phyloP scores from a whole-genome alignment of 2,888 invertebrate species.

The Frankliniella intonsa region DNA sequence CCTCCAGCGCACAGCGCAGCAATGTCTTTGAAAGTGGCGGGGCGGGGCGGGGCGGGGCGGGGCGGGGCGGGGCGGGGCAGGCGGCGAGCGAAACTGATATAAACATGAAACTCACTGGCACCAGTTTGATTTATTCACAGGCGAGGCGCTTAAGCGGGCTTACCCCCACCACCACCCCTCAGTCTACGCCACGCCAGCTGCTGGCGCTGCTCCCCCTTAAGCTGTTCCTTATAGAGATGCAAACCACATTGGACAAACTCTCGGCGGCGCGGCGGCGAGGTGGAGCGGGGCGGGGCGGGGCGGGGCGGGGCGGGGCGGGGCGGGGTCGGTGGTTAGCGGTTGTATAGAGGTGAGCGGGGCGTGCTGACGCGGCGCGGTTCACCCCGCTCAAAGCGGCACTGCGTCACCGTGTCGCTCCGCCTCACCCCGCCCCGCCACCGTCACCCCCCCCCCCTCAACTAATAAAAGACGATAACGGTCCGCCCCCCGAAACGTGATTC shows the following conservation, averaged over 20 bases:
- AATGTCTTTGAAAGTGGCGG: too few species aligned
- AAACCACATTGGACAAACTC: slow-evolving; percentile 5
- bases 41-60: too few species aligned
- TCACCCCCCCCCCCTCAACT: neutral
- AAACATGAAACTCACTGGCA: slow-evolving; percentile 22
- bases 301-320: neutral
- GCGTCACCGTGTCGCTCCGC: too few species aligned
- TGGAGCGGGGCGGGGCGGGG: neutral
- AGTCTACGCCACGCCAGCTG: neutral
- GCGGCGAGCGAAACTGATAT: neutral
- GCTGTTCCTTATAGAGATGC: slow-evolving; percentile 13
- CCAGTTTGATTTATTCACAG: slow-evolving; percentile 7
- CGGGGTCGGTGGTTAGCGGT: neutral
- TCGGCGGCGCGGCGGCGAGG: neutral
- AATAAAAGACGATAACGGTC: too few species aligned
- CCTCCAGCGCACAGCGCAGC: too few species aligned
- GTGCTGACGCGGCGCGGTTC: too few species aligned
- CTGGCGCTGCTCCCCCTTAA: neutral
- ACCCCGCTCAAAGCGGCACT: too few species aligned
- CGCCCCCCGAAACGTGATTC: neutral
- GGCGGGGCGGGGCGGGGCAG: too few species aligned
- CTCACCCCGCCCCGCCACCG: too few species aligned
- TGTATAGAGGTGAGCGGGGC: too few species aligned
- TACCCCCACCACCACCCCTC: neutral
- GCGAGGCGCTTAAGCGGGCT: neutral